Evolutionary conservation across 2,113 vertebrate species (phyloP).

Genomic region (Vidua chalybeata): DNA sequence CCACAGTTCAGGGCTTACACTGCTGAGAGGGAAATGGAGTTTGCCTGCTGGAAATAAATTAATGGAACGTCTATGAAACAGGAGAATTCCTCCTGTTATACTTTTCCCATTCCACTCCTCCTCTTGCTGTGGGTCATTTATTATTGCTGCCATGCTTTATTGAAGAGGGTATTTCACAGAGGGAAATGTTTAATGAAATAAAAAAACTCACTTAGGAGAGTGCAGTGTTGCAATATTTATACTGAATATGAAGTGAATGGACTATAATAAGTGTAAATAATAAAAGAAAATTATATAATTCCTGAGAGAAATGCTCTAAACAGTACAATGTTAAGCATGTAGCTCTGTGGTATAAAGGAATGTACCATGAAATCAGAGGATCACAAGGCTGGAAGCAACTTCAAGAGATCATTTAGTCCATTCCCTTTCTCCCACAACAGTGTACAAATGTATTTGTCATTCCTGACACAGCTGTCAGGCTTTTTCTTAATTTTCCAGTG

Average conservation of each 20-base stretch:
- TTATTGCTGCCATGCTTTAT: slow-evolving; percentile 18
- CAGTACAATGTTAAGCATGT: neutral
- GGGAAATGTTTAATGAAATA: neutral
- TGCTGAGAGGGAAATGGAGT: neutral
- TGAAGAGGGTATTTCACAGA: neutral
- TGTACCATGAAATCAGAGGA: neutral
- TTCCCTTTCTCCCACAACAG: neutral
- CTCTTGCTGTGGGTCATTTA: neutral
- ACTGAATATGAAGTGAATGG: neutral
- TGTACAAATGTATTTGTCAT: neutral
- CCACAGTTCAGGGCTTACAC: neutral
- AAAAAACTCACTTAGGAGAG: neutral
- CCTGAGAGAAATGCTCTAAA: neutral
- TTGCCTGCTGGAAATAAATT: slow-evolving; percentile 27
- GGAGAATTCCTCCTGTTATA: slow-evolving; percentile 7
- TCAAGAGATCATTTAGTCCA: neutral
- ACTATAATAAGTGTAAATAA: slow-evolving; percentile 18
- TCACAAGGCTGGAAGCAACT: neutral
- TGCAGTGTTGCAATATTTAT: neutral
- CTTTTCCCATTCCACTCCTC: neutral
- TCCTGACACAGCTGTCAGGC: neutral
- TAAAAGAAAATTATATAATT: neutral
- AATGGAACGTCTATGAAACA: slow-evolving; percentile 11
- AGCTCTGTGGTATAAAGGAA: neutral
- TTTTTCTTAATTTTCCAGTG: neutral